These are phyloP conservation scores for Mohoua ochrocephala DNA, from an alignment of 2,113 vertebrate species.

Conservation along the genomic window DNA sequence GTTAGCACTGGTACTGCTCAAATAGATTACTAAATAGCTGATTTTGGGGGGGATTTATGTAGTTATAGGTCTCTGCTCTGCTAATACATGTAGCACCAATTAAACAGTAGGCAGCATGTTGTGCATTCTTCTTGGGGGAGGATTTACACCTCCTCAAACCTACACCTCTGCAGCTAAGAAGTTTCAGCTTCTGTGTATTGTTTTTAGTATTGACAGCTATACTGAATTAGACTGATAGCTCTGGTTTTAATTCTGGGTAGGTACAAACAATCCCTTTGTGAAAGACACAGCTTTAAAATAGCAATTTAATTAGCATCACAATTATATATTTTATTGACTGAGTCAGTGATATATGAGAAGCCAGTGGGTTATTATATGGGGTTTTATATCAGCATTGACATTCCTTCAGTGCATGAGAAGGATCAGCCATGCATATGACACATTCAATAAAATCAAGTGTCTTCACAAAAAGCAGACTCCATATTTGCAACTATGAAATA, in stretches of 20 bases:
- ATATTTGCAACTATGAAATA: background rate
- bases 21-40: conserved; percentile 46
- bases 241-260: conserved; percentile 61
- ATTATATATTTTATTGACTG: background rate
- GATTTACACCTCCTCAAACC: conserved; percentile 47
- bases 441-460: background rate
- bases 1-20: conserved; percentile 51
- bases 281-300: conserved; percentile 38
- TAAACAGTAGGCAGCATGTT: background rate
- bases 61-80: background rate
- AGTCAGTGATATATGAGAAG: conserved; percentile 14
- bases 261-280: conserved; percentile 47
- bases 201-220: conserved; percentile 37
- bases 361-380: background rate
- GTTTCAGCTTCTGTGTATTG: conserved; percentile 50
- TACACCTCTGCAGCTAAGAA: background rate
- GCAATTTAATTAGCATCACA: conserved; percentile 42
- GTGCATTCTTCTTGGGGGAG: conserved; percentile 29
- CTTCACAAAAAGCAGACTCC: conserved; percentile 4
- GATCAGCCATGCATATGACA: background rate
- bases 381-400: background rate
- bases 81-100: conserved; percentile 29
- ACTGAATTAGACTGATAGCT: conserved; percentile 42
- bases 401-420: background rate
- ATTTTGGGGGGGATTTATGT: conserved; percentile 42